Base-by-base conservation (phyloP, 1,140 invertebrate genomes). In the Gryon sp. region DNA sequence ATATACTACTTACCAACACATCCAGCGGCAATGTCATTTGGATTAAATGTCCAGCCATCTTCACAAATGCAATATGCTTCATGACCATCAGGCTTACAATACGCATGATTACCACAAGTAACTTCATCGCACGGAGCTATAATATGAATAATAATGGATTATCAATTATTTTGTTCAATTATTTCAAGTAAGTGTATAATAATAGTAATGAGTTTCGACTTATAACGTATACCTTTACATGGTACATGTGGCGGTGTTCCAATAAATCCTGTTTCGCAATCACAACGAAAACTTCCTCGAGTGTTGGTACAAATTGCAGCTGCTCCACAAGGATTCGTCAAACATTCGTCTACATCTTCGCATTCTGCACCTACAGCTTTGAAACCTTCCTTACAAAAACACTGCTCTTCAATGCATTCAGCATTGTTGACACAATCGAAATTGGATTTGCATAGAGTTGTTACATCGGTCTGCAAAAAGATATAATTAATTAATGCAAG, bases 1-100 rank as follows among this genome's bases (percentile, higher is more conserved):
- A n/a, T n/a, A n/a, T n/a, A n/a, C n/a, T n/a, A 78, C 86, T 87
- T 80, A 93, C 93, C 93, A 57, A 96, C 92, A 83, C 96, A 98
- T 55, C 96, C 96, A 28, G 95, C 95, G 0, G 94, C 91, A 60
- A 97, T 95, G 80, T 98, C 95, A 59, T 90, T 93, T 0, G 96
- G 96, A 89, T 97, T 93, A 81, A 95, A 98, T 0, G 95, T 97
- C 95, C 95, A 98, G 0, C 96, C 96, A 46, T 96, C 94, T 82
- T 98, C 95, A 82, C 96, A 98, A 38, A 97, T 94, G 76, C 96
- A 98, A 80, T 96, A 97, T 0, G 95, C 96, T 86, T 97, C 96
- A 36, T 93, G 91, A 20, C 95, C 95, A 74, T 97, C 95, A 0
- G 94, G 92, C 83, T 97, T 96, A 80, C 96, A 98, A 82, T 91